These are phyloP conservation scores for Poecile atricapillus DNA, from an alignment of 2,113 vertebrate species.

Conservation along the genomic window DNA sequence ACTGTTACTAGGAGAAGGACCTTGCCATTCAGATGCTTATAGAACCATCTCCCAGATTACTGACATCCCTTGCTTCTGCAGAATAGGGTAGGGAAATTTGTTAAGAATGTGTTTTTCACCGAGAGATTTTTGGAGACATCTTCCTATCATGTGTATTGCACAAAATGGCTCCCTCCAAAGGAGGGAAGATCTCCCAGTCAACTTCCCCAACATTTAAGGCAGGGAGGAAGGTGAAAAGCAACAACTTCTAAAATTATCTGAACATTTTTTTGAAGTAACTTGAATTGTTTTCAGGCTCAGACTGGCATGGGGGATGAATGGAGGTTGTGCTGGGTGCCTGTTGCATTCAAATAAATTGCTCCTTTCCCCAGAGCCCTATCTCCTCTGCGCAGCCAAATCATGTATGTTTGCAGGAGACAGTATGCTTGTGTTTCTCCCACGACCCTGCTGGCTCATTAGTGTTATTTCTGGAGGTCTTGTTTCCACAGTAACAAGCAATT, in stretches of 20 bases:
- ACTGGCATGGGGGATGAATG: background rate
- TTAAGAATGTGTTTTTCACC: background rate
- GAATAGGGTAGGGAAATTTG: background rate
- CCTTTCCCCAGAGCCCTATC: background rate
- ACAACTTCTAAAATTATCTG: background rate
- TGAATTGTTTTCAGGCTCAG: background rate
- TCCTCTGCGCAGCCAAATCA: slow-evolving; percentile 19
- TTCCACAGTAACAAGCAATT: slow-evolving; percentile 78
- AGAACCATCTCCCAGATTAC: background rate
- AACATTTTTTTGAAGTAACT: background rate
- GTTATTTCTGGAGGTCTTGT: slow-evolving; percentile 76
- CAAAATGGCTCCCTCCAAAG: background rate
- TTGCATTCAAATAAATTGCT: background rate
- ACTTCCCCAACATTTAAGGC: background rate
- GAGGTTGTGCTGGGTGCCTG: background rate
- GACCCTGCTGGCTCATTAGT: slow-evolving; percentile 68
- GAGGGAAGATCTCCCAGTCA: background rate
- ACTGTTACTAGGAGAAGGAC: background rate
- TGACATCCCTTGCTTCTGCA: background rate
- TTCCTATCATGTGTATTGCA: background rate
- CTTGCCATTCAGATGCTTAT: background rate
- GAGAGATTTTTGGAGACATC: background rate
- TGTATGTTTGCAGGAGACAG: slow-evolving; percentile 59
- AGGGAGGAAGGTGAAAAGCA: background rate
- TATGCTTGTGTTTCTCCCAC: slow-evolving; percentile 64